Evolutionary conservation across 2,888 invertebrate genomes (phyloP).

Genomic region (Epistrophe eligans): DNA sequence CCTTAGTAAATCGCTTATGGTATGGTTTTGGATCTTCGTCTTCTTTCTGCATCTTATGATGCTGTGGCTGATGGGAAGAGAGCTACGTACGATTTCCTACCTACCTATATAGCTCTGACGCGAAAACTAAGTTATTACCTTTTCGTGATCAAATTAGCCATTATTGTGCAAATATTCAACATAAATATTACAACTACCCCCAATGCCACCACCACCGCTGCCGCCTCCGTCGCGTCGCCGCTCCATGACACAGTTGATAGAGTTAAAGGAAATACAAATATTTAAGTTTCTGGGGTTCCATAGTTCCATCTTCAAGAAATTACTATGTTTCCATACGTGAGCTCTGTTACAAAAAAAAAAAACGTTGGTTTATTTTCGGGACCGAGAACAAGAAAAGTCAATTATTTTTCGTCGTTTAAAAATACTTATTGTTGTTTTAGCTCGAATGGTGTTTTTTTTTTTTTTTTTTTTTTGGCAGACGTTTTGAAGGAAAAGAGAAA

Average conservation of each 20-base stretch:
- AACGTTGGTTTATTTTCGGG: constrained; percentile 40
- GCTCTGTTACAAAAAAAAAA: constrained; percentile 37
- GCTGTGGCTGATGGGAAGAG: neutral
- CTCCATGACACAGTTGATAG: constrained; percentile 4
- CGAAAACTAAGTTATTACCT: constrained; percentile 73
- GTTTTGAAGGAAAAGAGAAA: constrained; percentile 46
- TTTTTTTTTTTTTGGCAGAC: constrained; percentile 4
- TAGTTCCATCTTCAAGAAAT: constrained; percentile 50
- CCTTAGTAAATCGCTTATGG: constrained; percentile 44
- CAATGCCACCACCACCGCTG: constrained; percentile 14
- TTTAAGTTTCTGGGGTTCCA: constrained; percentile 46
- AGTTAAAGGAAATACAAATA: constrained; percentile 66
- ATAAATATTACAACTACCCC: constrained; percentile 73
- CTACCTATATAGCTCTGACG: constrained; percentile 31
- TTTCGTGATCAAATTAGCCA: constrained; percentile 81
- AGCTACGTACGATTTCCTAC: neutral
- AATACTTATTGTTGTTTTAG: constrained; percentile 25
- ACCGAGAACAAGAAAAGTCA: constrained; percentile 70
- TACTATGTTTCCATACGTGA: constrained; percentile 67
- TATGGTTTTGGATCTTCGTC: constrained; percentile 19
- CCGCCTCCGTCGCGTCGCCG: neutral
- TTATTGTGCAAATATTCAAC: constrained; percentile 78
- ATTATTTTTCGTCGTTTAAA: constrained; percentile 55
- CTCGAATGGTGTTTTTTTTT: neutral
- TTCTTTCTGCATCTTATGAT: neutral